These are phyloP conservation scores for Steatocranus sp. DNA, from an alignment of 2,797 vertebrate genomes.

Conservation along the genomic window DNA sequence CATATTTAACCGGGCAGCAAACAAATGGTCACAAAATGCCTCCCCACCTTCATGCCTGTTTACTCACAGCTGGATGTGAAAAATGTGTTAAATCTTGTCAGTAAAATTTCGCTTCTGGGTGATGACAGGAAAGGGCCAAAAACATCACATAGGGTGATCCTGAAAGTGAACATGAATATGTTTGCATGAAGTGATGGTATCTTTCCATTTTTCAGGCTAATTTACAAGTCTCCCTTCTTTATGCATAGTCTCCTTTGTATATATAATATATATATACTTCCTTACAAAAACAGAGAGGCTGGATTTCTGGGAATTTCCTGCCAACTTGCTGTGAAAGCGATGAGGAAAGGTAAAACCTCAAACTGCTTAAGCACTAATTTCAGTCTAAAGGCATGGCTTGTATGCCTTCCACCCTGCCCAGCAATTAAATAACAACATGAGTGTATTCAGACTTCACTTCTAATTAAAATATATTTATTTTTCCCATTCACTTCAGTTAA, in stretches of 20 bases:
- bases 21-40: constrained; percentile 51
- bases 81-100: constrained; percentile 40
- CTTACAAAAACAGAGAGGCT: neutral
- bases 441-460: neutral
- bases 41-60: neutral
- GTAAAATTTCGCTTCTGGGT: constrained; percentile 36
- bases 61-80: constrained; percentile 41
- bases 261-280: neutral
- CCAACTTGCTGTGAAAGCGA: constrained; percentile 1
- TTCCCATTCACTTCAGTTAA: neutral
- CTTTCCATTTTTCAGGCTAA: neutral
- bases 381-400: neutral
- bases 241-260: neutral
- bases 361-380: neutral
- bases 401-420: neutral
- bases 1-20: constrained; percentile 51
- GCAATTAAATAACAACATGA: neutral
- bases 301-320: constrained; percentile 13
- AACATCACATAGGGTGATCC: constrained; percentile 1
- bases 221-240: neutral
- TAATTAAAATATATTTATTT: neutral
- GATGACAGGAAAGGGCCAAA: constrained; percentile 23
- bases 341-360: constrained; percentile 32
- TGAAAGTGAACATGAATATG: neutral
- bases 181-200: neutral